Evolutionary conservation across 92 coral and sea anemone species (phyloP), one percentile per base, ranked within the genome.

Genomic region (Zoanthus solanderi): DNA sequence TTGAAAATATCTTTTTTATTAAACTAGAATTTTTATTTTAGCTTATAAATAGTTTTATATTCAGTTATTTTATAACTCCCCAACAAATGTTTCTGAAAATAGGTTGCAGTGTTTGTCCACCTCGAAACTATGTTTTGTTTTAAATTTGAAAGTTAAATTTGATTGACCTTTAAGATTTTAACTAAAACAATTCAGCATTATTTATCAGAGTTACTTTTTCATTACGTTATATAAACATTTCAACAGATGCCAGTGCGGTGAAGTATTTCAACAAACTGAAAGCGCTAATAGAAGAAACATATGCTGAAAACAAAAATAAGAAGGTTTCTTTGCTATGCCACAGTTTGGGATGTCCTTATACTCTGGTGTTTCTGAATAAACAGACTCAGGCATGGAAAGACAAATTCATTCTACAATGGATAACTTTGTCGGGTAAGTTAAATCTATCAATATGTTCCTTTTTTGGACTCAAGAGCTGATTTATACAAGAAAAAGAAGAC

Each of bases 311-410:
- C 87, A 89, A 58, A 45, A 89, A 94, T 88, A 93, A 92, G 77
- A 84, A 54, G 75, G 90, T 94, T 23, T 86, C 95, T 42, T 79
- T 94, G 77, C 71, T 94, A 84, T 87, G 92, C 28, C 98, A 94
- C 93, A 94, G 98, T 31, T 76, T 94, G 57, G 98, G 98, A 34
- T 94, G 98, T 75, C 95, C 95, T 0, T 93, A 93, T 87, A 83
- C 85, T 9, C 66, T 93, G 87, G 94, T 89, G 30, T 94, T 94
- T 90, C 87, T 94, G 46, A 94, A 94, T 47, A 85, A 93, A 58
- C 98, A 93, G 88, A 87, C 92, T 0, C 84, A 81, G 60, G 91
- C 72, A 10, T 93, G 98, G 98, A 94, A 94, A 73, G 93, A 92
- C 84, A 93, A 84, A 18, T 93, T 93, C 83, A 89, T 94, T 75